Conservation (phyloP, 2,888 invertebrate genomes). For the Nudaria mundana region DNA sequence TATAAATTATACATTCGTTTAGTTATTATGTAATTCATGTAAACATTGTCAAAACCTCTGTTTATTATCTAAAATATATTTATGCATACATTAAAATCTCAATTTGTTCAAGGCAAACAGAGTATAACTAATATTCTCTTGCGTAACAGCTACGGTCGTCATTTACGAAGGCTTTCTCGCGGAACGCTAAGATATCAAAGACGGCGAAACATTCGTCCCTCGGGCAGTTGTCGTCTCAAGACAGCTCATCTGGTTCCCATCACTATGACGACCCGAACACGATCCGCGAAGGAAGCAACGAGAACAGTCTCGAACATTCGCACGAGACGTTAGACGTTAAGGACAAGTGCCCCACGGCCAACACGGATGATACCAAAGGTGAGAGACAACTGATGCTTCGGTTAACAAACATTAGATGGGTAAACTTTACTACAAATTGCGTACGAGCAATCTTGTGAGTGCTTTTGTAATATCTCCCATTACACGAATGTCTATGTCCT, state of each 20-base stretch:
- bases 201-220: conserved; percentile 80
- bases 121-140: conserved; percentile 21
- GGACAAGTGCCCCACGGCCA: conserved; percentile 57
- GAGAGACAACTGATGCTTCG: conserved; percentile 23
- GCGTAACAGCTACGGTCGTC: conserved; percentile 91
- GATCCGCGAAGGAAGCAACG: conserved; percentile 76
- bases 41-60: conserved; percentile 4
- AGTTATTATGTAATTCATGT: conserved; percentile 4
- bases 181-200: conserved; percentile 90
- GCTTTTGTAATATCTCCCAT: neutral
- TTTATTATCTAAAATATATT: too few species aligned
- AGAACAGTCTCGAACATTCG: conserved; percentile 77
- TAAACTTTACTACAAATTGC: conserved; percentile 1
- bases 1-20: conserved; percentile 6
- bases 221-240: conserved; percentile 77
- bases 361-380: conserved; percentile 74
- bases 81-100: conserved; percentile 4
- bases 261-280: conserved; percentile 77
- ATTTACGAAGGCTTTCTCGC: conserved; percentile 98
- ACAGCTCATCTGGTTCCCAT: conserved; percentile 73
- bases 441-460: neutral
- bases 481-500: neutral
- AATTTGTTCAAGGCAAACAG: conserved; percentile 9
- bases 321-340: conserved; percentile 70
- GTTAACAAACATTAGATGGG: conserved; percentile 38